phyloP scores from a whole-genome alignment of 2,797 vertebrate species.

The Aplochiton taeniatus region DNA sequence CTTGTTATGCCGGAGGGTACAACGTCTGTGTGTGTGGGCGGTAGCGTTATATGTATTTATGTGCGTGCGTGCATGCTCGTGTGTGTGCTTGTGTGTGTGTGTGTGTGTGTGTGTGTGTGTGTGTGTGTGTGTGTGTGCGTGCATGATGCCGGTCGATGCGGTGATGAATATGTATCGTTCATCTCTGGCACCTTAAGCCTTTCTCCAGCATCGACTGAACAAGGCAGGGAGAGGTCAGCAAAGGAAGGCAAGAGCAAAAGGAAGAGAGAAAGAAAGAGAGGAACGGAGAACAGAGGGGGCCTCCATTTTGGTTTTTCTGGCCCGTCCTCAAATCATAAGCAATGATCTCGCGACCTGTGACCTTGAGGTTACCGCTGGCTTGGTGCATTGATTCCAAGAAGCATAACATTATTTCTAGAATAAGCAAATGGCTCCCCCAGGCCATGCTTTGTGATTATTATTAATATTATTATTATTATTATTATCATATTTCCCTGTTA shows the following conservation, averaged over 20 bases:
- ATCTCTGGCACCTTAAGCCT: neutral
- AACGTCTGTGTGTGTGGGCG: constrained; percentile 63
- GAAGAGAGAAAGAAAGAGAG: neutral
- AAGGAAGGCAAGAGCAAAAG: constrained; percentile 6
- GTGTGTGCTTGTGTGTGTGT: neutral
- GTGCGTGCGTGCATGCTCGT: constrained; percentile 8
- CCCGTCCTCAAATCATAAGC: neutral
- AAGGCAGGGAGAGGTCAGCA: constrained; percentile 2
- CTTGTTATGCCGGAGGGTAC: constrained; percentile 71
- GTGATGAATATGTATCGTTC: constrained; percentile 42
- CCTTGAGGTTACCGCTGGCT: too few relatives aligned
- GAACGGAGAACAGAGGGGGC: too few relatives aligned
- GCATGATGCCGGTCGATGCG: constrained; percentile 1
- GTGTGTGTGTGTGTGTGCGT: constrained; percentile 22
- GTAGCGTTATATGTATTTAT: constrained; percentile 21
- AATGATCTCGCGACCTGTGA: too few relatives aligned
- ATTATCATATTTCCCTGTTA: too few relatives aligned
- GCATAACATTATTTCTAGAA: too few relatives aligned
- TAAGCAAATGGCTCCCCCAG: too few relatives aligned
- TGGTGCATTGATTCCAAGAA: too few relatives aligned
- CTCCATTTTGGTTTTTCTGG: neutral
- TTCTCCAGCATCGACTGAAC: neutral
- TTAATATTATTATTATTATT: too few relatives aligned
- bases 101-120: constrained; percentile 28
- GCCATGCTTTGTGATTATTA: too few relatives aligned